Evolutionary conservation across 2,888 invertebrate species (phyloP), one percentile per base, ranked within the genome.

Genomic region (Schrankia costaestrigalis): DNA sequence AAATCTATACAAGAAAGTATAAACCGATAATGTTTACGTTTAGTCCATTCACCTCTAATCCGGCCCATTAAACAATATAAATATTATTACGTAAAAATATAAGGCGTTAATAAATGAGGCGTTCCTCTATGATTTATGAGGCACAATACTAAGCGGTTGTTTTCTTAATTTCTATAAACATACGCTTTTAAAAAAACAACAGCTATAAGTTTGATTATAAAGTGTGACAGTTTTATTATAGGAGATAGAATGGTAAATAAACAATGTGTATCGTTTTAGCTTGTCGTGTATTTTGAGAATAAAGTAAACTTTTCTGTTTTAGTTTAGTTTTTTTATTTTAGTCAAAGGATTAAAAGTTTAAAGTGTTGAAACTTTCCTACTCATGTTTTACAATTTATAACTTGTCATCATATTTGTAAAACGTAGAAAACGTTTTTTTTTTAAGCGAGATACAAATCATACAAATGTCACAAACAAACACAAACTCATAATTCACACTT

Each of bases 221-320:
- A n/a, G 24, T 41, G 32, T 56, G 55, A 52, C 56, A 52, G 45
- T 39, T 55, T 55, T 52, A 55, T 56, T 41, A 45, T 11, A 32
- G 35, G 19, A 40, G 40, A 27, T 31, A 26, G 26, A 37, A 37
- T 49, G 50, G 2, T 21, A 31, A 50, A 55, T 40, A 55, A 50
- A 41, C 33, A 36, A 33, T 25, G 27, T 33, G 18, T 30, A 33
- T 49, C 45, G 21, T 38, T n/a, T n/a, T n/a, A n/a, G n/a, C n/a
- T n/a, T n/a, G n/a, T n/a, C n/a, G n/a, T n/a, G n/a, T n/a, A n/a
- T n/a, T n/a, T n/a, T n/a, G n/a, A n/a, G n/a, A n/a, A n/a, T n/a
- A n/a, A n/a, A n/a, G n/a, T n/a, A n/a, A n/a, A n/a, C n/a, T n/a
- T n/a, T n/a, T n/a, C n/a, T n/a, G n/a, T n/a, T n/a, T n/a, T n/a